Conservation (phyloP, 2,113 vertebrate genomes). For the Labeo rohita region DNA sequence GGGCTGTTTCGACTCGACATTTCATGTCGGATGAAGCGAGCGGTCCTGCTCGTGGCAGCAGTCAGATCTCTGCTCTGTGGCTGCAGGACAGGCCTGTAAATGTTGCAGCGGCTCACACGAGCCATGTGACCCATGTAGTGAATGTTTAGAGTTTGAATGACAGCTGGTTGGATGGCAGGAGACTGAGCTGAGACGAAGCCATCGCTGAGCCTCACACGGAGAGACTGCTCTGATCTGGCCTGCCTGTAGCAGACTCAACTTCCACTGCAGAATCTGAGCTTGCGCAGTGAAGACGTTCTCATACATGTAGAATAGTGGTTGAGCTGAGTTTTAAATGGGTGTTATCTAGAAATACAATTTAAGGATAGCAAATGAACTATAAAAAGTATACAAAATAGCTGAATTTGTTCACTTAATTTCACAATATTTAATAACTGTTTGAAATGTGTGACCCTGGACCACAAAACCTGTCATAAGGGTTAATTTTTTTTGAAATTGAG, state of each 20-base stretch:
- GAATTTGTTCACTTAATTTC: neutral
- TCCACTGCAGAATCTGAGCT: neutral
- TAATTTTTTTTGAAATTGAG: too few species aligned
- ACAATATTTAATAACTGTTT: neutral
- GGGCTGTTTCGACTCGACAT: neutral
- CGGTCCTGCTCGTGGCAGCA: slow-evolving; percentile 18
- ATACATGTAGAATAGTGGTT: neutral
- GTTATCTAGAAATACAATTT: neutral
- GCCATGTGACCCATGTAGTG: slow-evolving; percentile 18
- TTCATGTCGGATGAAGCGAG: slow-evolving; percentile 5
- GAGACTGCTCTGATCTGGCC: slow-evolving; percentile 24
- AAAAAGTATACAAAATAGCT: neutral
- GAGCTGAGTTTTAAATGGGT: neutral
- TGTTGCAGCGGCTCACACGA: slow-evolving; percentile 14
- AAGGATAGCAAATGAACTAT: neutral
- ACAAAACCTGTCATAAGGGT: too few species aligned
- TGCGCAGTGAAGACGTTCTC: neutral
- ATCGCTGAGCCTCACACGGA: slow-evolving; percentile 11
- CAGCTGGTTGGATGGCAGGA: slow-evolving; percentile 21
- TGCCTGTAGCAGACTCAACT: neutral
- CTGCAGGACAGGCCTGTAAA: slow-evolving; percentile 42
- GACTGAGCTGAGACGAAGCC: slow-evolving; percentile 46
- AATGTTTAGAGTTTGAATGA: slow-evolving; percentile 45
- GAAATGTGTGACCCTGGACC: neutral
- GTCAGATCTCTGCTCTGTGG: slow-evolving; percentile 5